These are phyloP conservation scores for Tetramorium parvispinum DNA, from an alignment of 1,140 invertebrate genomes.

Conservation along the genomic window DNA sequence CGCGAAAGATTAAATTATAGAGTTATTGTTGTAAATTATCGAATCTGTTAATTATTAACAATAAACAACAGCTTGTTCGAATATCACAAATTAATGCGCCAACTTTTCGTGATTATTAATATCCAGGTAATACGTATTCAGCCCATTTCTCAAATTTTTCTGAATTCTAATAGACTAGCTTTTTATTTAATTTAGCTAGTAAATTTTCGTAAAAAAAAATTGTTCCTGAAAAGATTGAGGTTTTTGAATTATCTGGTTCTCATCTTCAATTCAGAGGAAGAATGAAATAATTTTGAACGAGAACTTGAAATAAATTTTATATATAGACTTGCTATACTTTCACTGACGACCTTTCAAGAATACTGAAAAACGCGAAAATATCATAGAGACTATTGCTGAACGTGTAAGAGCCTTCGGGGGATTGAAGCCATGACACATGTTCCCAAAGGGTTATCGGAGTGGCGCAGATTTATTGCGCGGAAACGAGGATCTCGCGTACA, in stretches of 20 bases:
- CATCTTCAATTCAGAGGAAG: too few species aligned
- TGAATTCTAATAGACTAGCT: background rate
- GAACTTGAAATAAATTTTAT: background rate
- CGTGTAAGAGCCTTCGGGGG: background rate
- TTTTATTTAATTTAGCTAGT: background rate
- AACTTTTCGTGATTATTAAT: background rate
- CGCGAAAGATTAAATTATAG: background rate
- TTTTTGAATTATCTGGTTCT: background rate
- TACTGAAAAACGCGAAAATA: background rate
- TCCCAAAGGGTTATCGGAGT: conserved; percentile 21
- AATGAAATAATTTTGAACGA: too few species aligned
- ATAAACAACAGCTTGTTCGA: background rate
- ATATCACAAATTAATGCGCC: background rate
- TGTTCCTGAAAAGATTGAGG: background rate
- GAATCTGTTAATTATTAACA: background rate
- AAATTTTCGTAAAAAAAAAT: background rate
- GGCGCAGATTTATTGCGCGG: conserved; percentile 47
- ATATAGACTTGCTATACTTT: background rate
- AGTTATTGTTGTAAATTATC: conserved; percentile 26
- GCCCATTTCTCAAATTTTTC: background rate
- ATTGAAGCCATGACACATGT: conserved; percentile 41
- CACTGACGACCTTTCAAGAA: background rate
- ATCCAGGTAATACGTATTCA: background rate
- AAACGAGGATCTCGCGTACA: conserved; percentile 28
- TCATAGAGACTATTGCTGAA: background rate